Base-by-base conservation (phyloP, 35 echinoderm and acorn worm genomes). In the Acanthaster planci region DNA sequence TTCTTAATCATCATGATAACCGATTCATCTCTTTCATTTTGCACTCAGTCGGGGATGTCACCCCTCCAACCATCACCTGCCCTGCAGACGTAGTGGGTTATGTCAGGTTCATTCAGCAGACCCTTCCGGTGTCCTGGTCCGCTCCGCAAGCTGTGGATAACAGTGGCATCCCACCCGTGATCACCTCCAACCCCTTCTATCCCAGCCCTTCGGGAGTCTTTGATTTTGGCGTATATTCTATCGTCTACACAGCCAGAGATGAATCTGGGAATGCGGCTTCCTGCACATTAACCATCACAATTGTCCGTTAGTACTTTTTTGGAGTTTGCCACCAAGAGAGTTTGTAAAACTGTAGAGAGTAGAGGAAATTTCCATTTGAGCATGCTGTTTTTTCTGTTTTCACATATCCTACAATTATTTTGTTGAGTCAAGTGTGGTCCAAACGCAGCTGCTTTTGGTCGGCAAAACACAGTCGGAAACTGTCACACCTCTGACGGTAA, bases 231-330 rank as follows among this genome's bases (percentile, higher is more conserved):
- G 42, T 26, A 39, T 86, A 59, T 14, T 30, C 22, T 30, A 88
- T 94, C 19, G 29, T 42, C 5, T 94, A 94, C 80, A 87, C 77
- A 12, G 80, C 82, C 51, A 50, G 7, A 27, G 92, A 94, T 87
- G 40, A 29, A 40, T 9, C 44, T 78, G 92, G 92, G 51, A 85
- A 90, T 16, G 51, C 78, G 51, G 84, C 77, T 16, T 54, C 59
- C 26, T 94, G 92, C 76, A 76, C 59, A 19, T 90, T 94, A 32
- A 37, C 15, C 42, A 59, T 94, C 29, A 80, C 39, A 14, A 47
- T 90, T 21, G 75, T 60, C 72, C 51, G 86, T 88, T 72, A 88
- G 77, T 88, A 44, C 5, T 21, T 23, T 26, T 29, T 72, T 67
- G 0, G 30, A 67, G 7, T 8, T 0, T 14, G 30, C n/a, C n/a